These are phyloP conservation scores for Zapus hudsonius DNA, from an alignment of 2,113 vertebrate genomes.

Conservation along the genomic window DNA sequence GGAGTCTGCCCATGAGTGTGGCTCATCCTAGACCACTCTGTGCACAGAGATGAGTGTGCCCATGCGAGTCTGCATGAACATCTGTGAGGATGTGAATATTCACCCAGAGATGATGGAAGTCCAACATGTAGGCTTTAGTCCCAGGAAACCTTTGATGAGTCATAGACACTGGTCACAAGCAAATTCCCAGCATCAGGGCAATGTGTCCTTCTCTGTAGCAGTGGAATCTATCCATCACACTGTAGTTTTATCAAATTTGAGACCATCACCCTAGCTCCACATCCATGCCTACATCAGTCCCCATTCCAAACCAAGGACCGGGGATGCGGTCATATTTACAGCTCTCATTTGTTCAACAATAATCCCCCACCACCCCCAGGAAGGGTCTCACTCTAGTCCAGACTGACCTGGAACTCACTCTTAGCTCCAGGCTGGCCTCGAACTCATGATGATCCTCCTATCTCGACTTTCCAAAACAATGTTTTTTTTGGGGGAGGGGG, in stretches of 20 bases:
- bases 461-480: no score
- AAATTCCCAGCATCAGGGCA: not conserved
- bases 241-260: constrained; percentile 18
- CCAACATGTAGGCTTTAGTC: not conserved
- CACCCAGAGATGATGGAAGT: not conserved
- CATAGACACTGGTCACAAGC: not conserved
- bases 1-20: not conserved
- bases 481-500: no score
- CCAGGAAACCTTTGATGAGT: not conserved
- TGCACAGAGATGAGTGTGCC: not conserved
- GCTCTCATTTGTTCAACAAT: not conserved
- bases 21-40: not conserved
- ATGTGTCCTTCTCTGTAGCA: not conserved
- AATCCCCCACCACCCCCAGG: no score
- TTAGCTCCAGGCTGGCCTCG: no score
- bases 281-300: not conserved
- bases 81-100: not conserved
- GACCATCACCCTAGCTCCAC: not conserved
- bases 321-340: not conserved
- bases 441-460: no score
- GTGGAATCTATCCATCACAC: not conserved
- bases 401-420: no score
- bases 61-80: not conserved
- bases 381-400: no score
- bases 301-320: not conserved